Evolutionary conservation across 2,797 vertebrate genomes (phyloP), one percentile per base, ranked within the genome.

Genomic region (Tokudaia tokunoshimensis): DNA sequence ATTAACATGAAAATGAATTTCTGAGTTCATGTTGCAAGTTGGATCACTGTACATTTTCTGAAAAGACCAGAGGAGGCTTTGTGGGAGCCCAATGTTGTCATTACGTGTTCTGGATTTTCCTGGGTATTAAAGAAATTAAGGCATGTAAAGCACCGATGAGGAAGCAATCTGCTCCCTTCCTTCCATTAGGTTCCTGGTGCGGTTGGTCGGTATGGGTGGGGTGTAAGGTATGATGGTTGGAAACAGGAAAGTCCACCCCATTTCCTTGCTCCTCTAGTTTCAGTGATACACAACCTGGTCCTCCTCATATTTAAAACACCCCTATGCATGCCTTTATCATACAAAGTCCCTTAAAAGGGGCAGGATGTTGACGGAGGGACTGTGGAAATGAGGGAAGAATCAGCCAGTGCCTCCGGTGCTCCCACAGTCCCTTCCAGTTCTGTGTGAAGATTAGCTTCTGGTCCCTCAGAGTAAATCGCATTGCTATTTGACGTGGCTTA

Each of bases 1-100:
- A 96, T 97, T 96, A 95, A 94, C 91, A 82, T 65, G 80, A 78
- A 97, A 97, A 81, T 78, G 52, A 89, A 89, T 91, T 91, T 94
- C 94, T 95, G 92, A 75, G 80, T 76, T 96, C 41, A 89, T 85
- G 78, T 93, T 96, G 83, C 92, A 97, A 65, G 88, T 94, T 98
- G 63, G 31, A 52, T 24, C 44, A 22, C 17, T 65, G 44, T 19
- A 85, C 34, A n/a, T 59, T 22, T 34, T 94, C 86, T 88, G 96
- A 96, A 97, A 97, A 31, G 2, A 6, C 65, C 0, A 14, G 31
- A 67, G 47, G 31, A 74, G 29, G 13, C 88, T 79, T 81, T 76
- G 0, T 63, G 61, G 82, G 94, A 86, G 15, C 15, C 61, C 74
- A 20, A 14, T 61, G 34, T 92, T 92, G 50, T 26, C 57, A 89